Evolutionary conservation across 1,140 invertebrate species (phyloP), one percentile per base, ranked within the genome.

Genomic region (Formica selysi): DNA sequence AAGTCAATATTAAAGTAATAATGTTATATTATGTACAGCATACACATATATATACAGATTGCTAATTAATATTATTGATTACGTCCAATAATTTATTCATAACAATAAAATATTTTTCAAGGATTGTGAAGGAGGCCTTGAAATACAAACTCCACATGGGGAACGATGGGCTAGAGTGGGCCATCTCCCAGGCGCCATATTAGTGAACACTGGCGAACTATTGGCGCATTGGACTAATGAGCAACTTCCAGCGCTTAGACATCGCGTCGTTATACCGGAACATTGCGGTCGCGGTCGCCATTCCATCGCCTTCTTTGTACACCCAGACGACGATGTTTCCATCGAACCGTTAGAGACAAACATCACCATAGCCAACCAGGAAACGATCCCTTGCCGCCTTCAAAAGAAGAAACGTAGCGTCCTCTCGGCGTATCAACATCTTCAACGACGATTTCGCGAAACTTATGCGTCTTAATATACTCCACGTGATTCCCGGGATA

Each of bases 121-220:
- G 95, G 97, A 97, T 87, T 96, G 96, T 71, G 97, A 97, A 89
- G 96, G 96, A 48, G 96, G 96, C 22, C 87, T 96, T 41, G 96
- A 97, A 94, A 96, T 97, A 29, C 96, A 97, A 91, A 93, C 96
- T 71, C 96, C 96, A 11, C 95, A 95, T 67, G 96, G 97, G 81
- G 96, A 96, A 32, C 96, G 96, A 86, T 98, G 97, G 97, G 95
- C 97, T 87, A 95, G 96, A 38, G 97, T 98, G 0, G 97, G 97
- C 0, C 97, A 98, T 91, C 95, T 98, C 41, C 97, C 97, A 0
- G 97, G 97, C 44, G 97, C 97, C 11, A 97, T 98, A 87, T 94
- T 98, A 22, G 96, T 98, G 41, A 98, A 98, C 91, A 96, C 97
- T 32, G 98, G 97, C 29, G 97, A 98, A 91, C 95, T 98, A 67